A percentile compares a stretch with the other conserved stretches of the same genome.
These are phyloP conservation scores for Athrips mouffetella DNA, from an alignment of 2,888 invertebrate genomes.

Conservation along the genomic window DNA sequence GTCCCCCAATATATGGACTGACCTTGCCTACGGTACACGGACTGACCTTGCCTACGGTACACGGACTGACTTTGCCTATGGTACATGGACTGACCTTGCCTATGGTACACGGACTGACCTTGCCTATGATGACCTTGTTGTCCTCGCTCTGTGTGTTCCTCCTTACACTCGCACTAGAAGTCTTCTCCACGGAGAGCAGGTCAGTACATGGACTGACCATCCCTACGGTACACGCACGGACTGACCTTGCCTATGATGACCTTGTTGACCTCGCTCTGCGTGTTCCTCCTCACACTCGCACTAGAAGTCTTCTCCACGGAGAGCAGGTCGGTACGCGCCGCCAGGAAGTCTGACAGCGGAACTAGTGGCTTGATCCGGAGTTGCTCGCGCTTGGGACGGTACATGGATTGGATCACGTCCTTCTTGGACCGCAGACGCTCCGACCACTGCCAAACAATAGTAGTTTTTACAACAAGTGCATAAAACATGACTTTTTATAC, in stretches of 20 bases:
- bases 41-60: no score
- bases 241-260: slow-evolving; percentile 90
- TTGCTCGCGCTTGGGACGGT: slow-evolving; percentile 58
- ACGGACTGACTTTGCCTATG: no score
- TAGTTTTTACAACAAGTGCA: no score
- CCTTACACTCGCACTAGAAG: slow-evolving; percentile 90
- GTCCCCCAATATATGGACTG: no score
- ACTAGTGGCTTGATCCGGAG: slow-evolving; percentile 81
- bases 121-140: slow-evolving; percentile 93
- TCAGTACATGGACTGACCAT: no score
- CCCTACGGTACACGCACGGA: slow-evolving; percentile 12
- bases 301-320: slow-evolving; percentile 96
- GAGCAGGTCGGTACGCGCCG: slow-evolving; percentile 90
- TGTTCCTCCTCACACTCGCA: slow-evolving; percentile 90
- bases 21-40: no score
- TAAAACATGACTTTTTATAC: no score
- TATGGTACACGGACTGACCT: no score
- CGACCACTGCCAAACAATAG: slow-evolving; percentile 84
- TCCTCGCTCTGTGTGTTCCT: slow-evolving; percentile 90
- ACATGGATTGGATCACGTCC: slow-evolving; percentile 79
- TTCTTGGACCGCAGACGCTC: slow-evolving; percentile 86
- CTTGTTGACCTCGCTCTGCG: slow-evolving; percentile 89
- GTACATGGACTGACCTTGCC: no score
- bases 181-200: slow-evolving; percentile 93
- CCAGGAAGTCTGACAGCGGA: slow-evolving; percentile 86